Evolutionary conservation across 1,140 invertebrate genomes (phyloP).

Genomic region (Camponotus floridanus): DNA sequence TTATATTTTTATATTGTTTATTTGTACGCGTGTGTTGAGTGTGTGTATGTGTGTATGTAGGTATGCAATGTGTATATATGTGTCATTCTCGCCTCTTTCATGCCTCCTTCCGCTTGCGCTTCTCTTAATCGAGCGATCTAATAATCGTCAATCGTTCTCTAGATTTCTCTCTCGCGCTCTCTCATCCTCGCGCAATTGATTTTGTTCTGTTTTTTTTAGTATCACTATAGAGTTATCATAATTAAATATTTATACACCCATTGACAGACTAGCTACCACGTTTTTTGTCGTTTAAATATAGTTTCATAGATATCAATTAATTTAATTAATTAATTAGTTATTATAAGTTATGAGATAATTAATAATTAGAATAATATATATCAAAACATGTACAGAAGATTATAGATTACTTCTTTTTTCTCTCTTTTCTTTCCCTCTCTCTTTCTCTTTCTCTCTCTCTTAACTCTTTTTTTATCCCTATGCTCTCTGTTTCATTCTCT

Average conservation of each 20-base stretch:
- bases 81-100: constrained; percentile 38
- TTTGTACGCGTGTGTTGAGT: constrained; percentile 34
- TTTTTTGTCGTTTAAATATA: constrained; percentile 82
- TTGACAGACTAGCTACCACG: constrained; percentile 85
- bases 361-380: constrained; percentile 82
- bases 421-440: constrained; percentile 31
- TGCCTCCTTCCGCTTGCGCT: constrained; percentile 14
- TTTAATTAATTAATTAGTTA: constrained; percentile 84
- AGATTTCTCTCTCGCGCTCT: constrained; percentile 21
- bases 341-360: constrained; percentile 84
- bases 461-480: constrained; percentile 20
- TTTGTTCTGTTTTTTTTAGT: constrained; percentile 67
- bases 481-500: constrained; percentile 39
- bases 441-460: constrained; percentile 33
- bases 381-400: constrained; percentile 86
- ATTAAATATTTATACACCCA: constrained; percentile 85
- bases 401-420: constrained; percentile 80
- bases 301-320: constrained; percentile 85
- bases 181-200: constrained; percentile 33
- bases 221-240: constrained; percentile 81
- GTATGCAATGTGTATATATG: constrained; percentile 53
- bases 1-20: constrained; percentile 53
- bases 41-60: constrained; percentile 14
- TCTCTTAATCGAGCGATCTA: not conserved
- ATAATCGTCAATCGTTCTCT: constrained; percentile 9